Evolutionary conservation across 2,888 invertebrate species (phyloP).

Genomic region (Drosophila putrida): DNA sequence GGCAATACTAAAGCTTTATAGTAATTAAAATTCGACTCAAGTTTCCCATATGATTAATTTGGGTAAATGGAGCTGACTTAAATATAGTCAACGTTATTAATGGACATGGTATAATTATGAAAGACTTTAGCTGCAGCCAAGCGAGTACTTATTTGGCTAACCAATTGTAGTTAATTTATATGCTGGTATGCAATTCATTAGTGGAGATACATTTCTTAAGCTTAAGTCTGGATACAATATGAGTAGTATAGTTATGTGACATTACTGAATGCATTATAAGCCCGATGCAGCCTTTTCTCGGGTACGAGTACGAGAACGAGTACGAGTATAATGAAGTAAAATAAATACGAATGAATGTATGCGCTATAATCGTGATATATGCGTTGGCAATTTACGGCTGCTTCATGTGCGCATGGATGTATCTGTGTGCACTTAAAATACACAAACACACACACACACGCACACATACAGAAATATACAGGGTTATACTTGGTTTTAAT

Average conservation of each 20-base stretch:
- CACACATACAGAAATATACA: conserved; percentile 18
- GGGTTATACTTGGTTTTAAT: conserved; percentile 60
- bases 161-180: conserved; percentile 13
- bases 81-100: not conserved
- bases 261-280: conserved; percentile 45
- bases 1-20: too few relatives aligned
- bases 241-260: conserved; percentile 14
- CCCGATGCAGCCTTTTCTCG: conserved; percentile 27
- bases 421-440: conserved; percentile 39
- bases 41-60: too few relatives aligned
- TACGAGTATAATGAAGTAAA: conserved; percentile 68
- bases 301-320: not conserved
- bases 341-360: conserved; percentile 68
- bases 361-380: conserved; percentile 74
- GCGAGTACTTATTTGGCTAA: not conserved
- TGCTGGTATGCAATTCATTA: not conserved
- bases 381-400: conserved; percentile 74
- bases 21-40: too few relatives aligned
- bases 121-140: not conserved
- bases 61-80: too few relatives aligned
- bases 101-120: too few relatives aligned
- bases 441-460: not conserved
- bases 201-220: conserved; percentile 27
- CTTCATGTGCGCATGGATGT: conserved; percentile 31
- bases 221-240: conserved; percentile 1